These are phyloP conservation scores for Acridotheres tristis DNA, from an alignment of 2,797 vertebrate species.

Conservation along the genomic window DNA sequence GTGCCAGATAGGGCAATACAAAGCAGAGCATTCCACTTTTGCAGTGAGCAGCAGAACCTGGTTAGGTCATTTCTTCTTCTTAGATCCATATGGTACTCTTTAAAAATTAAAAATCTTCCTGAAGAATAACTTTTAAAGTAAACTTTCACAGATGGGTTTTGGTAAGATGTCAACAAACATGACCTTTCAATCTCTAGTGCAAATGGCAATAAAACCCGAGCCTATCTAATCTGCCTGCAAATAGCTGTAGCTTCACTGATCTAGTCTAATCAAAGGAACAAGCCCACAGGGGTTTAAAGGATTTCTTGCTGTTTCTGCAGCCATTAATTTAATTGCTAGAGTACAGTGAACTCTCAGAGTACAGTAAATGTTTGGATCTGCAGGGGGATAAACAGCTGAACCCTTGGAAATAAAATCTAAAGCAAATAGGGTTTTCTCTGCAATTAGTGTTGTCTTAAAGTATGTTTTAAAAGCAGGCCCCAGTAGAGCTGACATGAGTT, in stretches of 20 bases:
- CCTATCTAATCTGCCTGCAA: conserved; percentile 75
- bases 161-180: conserved; percentile 65
- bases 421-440: conserved; percentile 56
- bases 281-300: conserved; percentile 72
- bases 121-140: conserved; percentile 61
- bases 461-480: conserved; percentile 37
- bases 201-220: conserved; percentile 64
- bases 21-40: no score
- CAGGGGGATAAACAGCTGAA: conserved; percentile 66
- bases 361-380: conserved; percentile 70
- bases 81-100: conserved; percentile 28
- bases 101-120: conserved; percentile 55
- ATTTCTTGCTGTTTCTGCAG: conserved; percentile 63
- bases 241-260: conserved; percentile 75
- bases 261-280: conserved; percentile 77
- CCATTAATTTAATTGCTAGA: conserved; percentile 78
- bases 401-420: conserved; percentile 43
- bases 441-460: conserved; percentile 67
- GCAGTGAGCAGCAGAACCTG: no score
- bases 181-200: conserved; percentile 69
- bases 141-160: conserved; percentile 64
- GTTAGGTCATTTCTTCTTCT: background rate
- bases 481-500: conserved; percentile 26
- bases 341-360: conserved; percentile 68
- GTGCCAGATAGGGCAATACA: background rate